Evolutionary conservation across 1,140 invertebrate genomes (phyloP).

Genomic region (Dreissena polymorpha): DNA sequence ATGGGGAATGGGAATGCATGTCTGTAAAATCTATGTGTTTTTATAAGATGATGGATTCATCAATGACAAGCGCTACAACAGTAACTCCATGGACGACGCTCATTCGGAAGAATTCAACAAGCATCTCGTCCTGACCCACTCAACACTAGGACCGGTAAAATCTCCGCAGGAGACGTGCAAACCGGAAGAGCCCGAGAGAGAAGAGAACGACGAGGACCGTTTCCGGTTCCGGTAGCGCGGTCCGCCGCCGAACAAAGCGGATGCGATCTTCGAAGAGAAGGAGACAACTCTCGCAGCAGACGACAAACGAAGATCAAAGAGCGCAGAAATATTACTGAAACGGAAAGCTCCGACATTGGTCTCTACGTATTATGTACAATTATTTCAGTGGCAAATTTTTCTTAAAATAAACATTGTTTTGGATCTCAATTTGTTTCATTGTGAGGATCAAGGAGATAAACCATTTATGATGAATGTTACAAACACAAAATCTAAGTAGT

Average conservation of each 20-base stretch:
- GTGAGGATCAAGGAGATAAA: too few relatives aligned
- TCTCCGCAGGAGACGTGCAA: not conserved
- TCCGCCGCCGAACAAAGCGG: not conserved
- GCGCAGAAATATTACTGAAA: not conserved
- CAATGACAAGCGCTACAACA: not conserved
- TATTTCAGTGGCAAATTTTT: too few relatives aligned
- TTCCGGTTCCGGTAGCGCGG: not conserved
- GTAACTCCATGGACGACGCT: not conserved
- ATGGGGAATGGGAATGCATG: too few relatives aligned
- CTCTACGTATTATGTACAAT: too few relatives aligned
- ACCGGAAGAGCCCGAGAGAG: not conserved
- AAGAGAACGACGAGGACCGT: not conserved
- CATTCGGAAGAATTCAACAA: not conserved
- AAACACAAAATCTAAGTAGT: too few relatives aligned
- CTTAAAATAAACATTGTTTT: too few relatives aligned
- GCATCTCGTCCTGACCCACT: not conserved
- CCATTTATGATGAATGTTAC: too few relatives aligned
- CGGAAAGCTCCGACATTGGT: too few relatives aligned
- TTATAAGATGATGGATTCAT: not conserved
- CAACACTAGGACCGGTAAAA: not conserved
- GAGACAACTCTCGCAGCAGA: not conserved
- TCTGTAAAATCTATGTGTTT: too few relatives aligned
- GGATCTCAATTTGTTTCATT: too few relatives aligned
- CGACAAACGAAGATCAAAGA: not conserved
- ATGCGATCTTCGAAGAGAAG: not conserved